Conservation (phyloP, 2,888 invertebrate genomes). For the Philopedon plagiatum region DNA sequence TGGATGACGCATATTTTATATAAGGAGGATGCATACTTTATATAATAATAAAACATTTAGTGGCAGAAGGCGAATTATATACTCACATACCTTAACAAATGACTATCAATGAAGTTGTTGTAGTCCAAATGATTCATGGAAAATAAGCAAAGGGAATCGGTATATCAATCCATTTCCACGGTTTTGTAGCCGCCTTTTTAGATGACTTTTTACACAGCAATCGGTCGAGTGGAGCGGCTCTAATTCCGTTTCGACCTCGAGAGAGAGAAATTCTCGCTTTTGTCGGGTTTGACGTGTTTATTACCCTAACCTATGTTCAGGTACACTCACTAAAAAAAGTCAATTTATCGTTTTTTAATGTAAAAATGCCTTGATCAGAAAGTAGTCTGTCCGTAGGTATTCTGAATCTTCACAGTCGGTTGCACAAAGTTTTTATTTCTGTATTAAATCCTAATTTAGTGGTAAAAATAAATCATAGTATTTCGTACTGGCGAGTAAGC, state of each 20-base stretch:
- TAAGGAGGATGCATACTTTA: too few relatives aligned
- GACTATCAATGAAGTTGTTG: constrained; percentile 16
- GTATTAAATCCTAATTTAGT: too few relatives aligned
- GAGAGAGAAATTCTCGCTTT: constrained; percentile 48
- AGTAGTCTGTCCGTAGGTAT: background rate
- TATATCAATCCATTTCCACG: constrained; percentile 51
- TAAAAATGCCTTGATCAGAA: background rate
- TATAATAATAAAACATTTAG: too few relatives aligned
- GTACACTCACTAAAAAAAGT: constrained; percentile 33
- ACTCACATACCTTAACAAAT: background rate
- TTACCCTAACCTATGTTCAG: constrained; percentile 37
- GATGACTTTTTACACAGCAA: constrained; percentile 48
- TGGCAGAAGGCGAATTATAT: too few relatives aligned
- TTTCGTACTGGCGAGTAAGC: too few relatives aligned
- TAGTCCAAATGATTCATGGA: constrained; percentile 41
- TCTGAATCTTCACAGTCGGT: too few relatives aligned
- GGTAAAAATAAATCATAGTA: too few relatives aligned
- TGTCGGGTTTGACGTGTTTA: constrained; percentile 50
- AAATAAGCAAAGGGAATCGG: constrained; percentile 45
- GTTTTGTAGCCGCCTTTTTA: constrained; percentile 42
- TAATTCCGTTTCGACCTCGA: constrained; percentile 23
- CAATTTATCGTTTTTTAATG: background rate
- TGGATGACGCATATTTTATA: too few relatives aligned
- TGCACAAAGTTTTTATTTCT: too few relatives aligned
- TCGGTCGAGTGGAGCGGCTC: constrained; percentile 32